Evolutionary conservation across 2,113 vertebrate species (phyloP).

Genomic region (Psammodynastes pulverulentus): DNA sequence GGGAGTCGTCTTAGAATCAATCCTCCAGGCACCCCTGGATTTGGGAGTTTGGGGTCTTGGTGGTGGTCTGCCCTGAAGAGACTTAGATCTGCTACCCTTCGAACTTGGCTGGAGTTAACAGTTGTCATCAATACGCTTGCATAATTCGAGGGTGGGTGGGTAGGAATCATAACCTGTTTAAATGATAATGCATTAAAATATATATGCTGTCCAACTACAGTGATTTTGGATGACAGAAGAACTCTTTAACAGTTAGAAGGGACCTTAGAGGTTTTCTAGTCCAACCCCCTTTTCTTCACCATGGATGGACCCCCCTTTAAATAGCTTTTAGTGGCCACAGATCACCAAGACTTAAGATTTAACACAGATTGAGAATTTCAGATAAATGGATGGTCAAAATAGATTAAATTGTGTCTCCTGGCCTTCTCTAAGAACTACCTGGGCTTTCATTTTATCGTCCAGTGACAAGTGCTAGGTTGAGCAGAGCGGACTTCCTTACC

Average conservation of each 20-base stretch:
- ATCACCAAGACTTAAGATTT: too few species aligned
- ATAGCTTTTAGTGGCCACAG: too few species aligned
- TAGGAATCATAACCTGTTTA: neutral
- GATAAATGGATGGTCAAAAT: neutral
- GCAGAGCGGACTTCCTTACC: neutral
- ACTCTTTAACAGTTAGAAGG: too few species aligned
- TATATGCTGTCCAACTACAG: too few species aligned
- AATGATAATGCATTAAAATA: neutral
- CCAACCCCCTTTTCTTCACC: too few species aligned
- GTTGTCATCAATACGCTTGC: neutral
- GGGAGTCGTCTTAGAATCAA: neutral
- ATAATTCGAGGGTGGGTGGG: neutral
- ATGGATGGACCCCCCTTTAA: too few species aligned
- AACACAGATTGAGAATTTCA: too few species aligned
- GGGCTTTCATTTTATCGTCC: neutral
- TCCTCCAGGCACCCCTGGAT: too few species aligned
- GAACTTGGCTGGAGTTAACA: neutral
- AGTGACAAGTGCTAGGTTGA: neutral
- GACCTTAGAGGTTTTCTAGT: neutral
- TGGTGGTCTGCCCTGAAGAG: neutral
- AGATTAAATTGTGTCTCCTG: neutral
- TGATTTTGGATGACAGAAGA: too few species aligned
- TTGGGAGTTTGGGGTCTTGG: neutral
- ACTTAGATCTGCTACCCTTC: too few species aligned
- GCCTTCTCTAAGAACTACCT: neutral